These are phyloP conservation scores for Rhynchonycteris naso DNA, from an alignment of 2,797 vertebrate genomes.

Conservation along the genomic window DNA sequence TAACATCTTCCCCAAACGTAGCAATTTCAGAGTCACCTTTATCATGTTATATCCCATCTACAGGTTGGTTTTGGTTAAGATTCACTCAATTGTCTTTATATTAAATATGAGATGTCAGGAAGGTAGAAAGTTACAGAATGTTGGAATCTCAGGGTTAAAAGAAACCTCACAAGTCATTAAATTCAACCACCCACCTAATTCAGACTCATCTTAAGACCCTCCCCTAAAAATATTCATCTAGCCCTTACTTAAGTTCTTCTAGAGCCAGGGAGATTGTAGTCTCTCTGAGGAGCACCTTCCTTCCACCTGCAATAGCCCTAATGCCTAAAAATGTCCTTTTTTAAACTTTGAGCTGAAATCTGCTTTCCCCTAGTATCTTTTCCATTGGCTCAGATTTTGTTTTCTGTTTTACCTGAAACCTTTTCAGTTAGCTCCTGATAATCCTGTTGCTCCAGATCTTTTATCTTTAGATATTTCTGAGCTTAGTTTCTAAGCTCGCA, in stretches of 20 bases:
- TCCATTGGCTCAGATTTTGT: neutral
- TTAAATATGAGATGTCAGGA: constrained; percentile 8
- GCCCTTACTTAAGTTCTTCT: neutral
- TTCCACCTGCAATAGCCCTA: neutral
- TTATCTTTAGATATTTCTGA: neutral
- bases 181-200: neutral
- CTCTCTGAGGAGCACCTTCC: neutral
- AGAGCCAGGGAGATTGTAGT: neutral
- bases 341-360: constrained; percentile 25
- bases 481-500: neutral
- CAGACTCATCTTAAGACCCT: neutral
- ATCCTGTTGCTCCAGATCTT: neutral
- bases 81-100: neutral
- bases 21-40: constrained; percentile 21
- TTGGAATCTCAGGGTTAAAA: neutral
- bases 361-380: neutral
- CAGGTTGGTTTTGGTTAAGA: constrained; percentile 32
- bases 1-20: neutral
- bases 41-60: neutral
- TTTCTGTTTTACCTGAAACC: constrained; percentile 32
- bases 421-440: constrained; percentile 30
- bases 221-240: neutral
- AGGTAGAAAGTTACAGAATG: neutral
- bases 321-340: neutral
- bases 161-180: constrained; percentile 13